A percentile compares a stretch with the other conserved stretches of the same genome.
phyloP scores from a whole-genome alignment of 2,797 vertebrate species.

The Vultur gryphus region DNA sequence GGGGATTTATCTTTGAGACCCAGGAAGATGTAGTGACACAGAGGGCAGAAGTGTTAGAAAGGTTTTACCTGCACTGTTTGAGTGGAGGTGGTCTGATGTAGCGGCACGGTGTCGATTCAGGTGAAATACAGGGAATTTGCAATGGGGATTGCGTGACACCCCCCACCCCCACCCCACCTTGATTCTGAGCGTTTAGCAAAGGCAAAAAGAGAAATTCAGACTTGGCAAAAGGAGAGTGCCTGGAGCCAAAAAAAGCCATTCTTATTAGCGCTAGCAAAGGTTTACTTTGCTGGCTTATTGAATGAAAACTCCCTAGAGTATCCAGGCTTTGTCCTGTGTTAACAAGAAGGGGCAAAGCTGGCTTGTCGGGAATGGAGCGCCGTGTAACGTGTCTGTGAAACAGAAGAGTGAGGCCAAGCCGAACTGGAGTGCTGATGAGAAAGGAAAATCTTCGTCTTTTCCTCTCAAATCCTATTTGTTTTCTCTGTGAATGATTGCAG shows the following conservation, averaged over 20 bases:
- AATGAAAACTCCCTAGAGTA: slow-evolving; percentile 56
- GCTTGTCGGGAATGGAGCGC: neutral
- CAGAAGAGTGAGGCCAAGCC: neutral
- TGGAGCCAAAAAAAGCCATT: slow-evolving; percentile 50
- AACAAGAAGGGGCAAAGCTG: slow-evolving; percentile 38
- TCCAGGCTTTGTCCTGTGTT: slow-evolving; percentile 44
- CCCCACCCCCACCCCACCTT: neutral
- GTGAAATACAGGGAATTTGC: neutral
- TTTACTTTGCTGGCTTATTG: slow-evolving; percentile 49
- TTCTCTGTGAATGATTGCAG: slow-evolving; percentile 19
- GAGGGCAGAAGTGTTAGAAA: neutral
- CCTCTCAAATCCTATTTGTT: slow-evolving; percentile 33
- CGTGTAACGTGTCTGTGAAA: neutral
- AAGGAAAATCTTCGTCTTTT: neutral
- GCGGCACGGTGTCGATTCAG: neutral
- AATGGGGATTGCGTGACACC: neutral
- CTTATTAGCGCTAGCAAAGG: slow-evolving; percentile 34
- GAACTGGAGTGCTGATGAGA: neutral
- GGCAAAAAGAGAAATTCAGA: slow-evolving; percentile 20
- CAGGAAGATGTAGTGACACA: slow-evolving; percentile 5
- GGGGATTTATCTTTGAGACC: slow-evolving; percentile 63
- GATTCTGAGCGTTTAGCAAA: neutral
- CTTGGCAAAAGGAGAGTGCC: slow-evolving; percentile 26
- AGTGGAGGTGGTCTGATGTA: neutral
- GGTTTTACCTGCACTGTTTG: neutral